Percentiles rank a stretch among this genome's conserved stretches.
phyloP scores from a whole-genome alignment of 2,113 vertebrate species.

The Panthera uncia region DNA sequence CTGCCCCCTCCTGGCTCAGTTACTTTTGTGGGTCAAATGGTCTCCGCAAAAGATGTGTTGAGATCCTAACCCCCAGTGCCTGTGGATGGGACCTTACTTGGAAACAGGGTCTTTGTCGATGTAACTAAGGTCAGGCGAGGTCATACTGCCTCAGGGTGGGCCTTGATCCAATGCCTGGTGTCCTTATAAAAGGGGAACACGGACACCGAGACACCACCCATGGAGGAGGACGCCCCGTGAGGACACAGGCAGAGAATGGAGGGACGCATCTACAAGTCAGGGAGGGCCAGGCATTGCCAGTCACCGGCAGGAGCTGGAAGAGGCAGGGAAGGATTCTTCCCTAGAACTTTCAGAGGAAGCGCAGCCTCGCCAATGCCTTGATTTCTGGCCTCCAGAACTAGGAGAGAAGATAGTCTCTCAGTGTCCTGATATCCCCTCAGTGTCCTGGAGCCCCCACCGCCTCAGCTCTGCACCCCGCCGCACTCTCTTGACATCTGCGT shows the following conservation, averaged over 20 bases:
- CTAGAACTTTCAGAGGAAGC: too few relatives aligned
- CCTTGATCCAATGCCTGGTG: background rate
- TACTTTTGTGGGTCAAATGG: background rate
- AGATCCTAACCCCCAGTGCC: background rate
- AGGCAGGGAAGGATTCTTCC: too few relatives aligned
- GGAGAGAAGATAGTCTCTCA: fast-evolving
- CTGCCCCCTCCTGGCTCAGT: background rate
- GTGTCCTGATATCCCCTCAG: background rate
- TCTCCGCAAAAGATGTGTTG: background rate
- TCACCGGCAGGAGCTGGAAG: background rate
- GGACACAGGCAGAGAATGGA: background rate
- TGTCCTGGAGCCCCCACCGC: background rate
- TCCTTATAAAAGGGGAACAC: background rate
- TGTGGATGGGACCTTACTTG: background rate
- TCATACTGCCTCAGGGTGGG: fast-evolving
- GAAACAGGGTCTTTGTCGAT: background rate
- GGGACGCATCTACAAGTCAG: fast-evolving
- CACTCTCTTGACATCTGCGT: fast-evolving
- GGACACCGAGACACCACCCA: background rate
- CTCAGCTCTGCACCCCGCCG: fast-evolving
- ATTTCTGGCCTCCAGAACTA: background rate
- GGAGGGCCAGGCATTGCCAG: fast-evolving
- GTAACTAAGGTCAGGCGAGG: background rate
- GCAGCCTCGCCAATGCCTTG: background rate
- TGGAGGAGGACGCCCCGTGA: fast-evolving